phyloP scores from a whole-genome alignment of 2,888 invertebrate species.

The Pseudolycoriella hygida region DNA sequence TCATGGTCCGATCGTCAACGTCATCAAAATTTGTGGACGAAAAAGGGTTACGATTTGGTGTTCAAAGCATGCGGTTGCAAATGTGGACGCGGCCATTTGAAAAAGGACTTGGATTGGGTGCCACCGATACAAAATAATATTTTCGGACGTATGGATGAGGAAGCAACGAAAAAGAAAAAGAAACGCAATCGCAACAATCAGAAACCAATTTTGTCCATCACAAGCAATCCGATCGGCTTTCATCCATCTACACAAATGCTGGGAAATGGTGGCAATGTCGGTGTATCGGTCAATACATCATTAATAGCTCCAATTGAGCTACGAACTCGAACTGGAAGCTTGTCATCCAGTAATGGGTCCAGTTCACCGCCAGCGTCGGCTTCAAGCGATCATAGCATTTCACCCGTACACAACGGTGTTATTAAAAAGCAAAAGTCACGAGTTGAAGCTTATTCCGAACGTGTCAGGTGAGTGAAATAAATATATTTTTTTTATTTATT shows the following conservation, averaged over 20 bases:
- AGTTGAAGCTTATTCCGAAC: conserved; percentile 59
- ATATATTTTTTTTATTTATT: neutral
- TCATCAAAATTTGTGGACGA: conserved; percentile 91
- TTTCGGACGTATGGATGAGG: conserved; percentile 29
- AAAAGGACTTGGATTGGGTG: conserved; percentile 88
- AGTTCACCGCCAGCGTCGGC: conserved; percentile 64
- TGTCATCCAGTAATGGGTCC: conserved; percentile 55
- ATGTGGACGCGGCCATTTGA: conserved; percentile 80
- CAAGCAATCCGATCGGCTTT: conserved; percentile 22
- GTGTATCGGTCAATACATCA: conserved; percentile 8
- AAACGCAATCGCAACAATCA: conserved; percentile 48
- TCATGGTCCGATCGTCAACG: conserved; percentile 92
- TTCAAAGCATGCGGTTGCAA: conserved; percentile 90
- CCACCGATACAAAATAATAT: conserved; percentile 30
- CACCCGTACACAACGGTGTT: conserved; percentile 40
- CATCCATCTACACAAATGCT: conserved; percentile 21
- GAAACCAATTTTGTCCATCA: conserved; percentile 39
- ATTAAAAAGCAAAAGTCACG: conserved; percentile 48
- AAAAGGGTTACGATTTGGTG: conserved; percentile 91
- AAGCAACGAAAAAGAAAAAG: conserved; percentile 43
- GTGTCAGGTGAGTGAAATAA: conserved; percentile 48
- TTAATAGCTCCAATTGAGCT: neutral
- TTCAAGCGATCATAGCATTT: conserved; percentile 56
- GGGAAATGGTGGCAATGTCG: conserved; percentile 8
- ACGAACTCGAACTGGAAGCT: conserved; percentile 44